Conservation (phyloP, 2,113 vertebrate genomes). For the Malurus cyaneus region DNA sequence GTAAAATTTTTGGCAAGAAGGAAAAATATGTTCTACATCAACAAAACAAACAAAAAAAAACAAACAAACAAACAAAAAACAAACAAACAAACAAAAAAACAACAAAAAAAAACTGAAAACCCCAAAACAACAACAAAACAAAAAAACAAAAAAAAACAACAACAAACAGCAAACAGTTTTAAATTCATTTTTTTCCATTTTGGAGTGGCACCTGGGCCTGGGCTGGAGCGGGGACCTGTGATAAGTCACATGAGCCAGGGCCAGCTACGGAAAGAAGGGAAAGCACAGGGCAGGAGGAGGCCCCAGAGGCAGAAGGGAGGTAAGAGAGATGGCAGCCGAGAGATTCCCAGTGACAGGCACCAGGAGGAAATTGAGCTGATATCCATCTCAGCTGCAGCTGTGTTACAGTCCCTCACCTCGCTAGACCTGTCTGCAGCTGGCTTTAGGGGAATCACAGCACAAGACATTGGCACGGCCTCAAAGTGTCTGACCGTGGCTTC, state of each 20-base stretch:
- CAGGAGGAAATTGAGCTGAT: accelerated
- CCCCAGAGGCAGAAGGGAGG: neutral
- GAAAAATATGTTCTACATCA: neutral
- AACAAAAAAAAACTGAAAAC: too few relatives aligned
- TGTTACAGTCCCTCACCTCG: accelerated
- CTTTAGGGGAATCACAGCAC: accelerated
- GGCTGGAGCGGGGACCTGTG: neutral
- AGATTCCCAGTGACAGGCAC: accelerated
- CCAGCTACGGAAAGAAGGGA: neutral
- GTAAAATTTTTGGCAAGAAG: neutral
- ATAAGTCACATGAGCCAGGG: neutral
- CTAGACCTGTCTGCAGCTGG: accelerated
- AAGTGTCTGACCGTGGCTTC: too few relatives aligned
- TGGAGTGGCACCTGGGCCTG: accelerated
- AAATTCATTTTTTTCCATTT: neutral
- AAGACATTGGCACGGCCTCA: accelerated
- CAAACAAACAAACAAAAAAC: too few relatives aligned
- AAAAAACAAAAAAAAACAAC: neutral
- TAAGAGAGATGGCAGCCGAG: neutral
- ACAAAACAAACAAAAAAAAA: neutral
- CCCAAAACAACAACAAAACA: neutral
- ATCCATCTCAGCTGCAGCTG: neutral
- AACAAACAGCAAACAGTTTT: neutral
- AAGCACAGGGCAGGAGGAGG: neutral
- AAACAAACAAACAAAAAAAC: too few relatives aligned